Conservation (phyloP, 2,888 invertebrate genomes). For the Hanleya hanleyi region DNA sequence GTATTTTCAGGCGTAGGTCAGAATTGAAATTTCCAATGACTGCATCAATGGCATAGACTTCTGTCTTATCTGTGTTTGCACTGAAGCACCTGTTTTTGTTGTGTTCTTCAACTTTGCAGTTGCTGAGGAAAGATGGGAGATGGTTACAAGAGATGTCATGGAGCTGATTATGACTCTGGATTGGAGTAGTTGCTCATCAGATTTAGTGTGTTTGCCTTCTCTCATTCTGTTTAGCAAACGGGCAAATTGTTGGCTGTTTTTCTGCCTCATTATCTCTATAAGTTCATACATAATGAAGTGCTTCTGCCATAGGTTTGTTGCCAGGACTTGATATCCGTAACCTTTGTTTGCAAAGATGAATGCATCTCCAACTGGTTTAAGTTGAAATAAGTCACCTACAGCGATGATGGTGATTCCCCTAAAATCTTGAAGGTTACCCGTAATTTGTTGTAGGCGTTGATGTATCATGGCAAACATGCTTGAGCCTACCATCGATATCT, state of each 20-base stretch:
- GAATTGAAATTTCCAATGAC: too few relatives aligned
- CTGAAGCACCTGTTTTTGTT: too few relatives aligned
- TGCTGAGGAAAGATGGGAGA: constrained; percentile 27
- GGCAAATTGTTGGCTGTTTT: constrained; percentile 23
- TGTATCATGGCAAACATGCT: constrained; percentile 31
- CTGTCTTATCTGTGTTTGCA: too few relatives aligned
- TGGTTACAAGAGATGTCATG: too few relatives aligned
- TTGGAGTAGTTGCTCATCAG: constrained; percentile 13
- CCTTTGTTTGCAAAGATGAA: constrained; percentile 30
- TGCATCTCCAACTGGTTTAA: constrained; percentile 32
- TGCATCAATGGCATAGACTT: too few relatives aligned
- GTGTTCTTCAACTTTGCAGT: too few relatives aligned
- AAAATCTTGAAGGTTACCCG: constrained; percentile 25
- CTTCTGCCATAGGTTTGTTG: neutral
- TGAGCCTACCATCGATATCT: constrained; percentile 42
- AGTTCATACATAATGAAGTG: constrained; percentile 4
- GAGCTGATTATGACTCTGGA: constrained; percentile 1
- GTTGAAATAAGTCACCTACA: constrained; percentile 42
- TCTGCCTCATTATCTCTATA: constrained; percentile 33
- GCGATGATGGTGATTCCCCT: constrained; percentile 37
- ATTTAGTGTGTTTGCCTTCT: constrained; percentile 18
- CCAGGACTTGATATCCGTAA: neutral
- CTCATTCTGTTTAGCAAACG: constrained; percentile 22
- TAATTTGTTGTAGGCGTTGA: constrained; percentile 28
- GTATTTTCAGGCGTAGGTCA: too few relatives aligned